Conservation (phyloP, 2,797 vertebrate genomes). For the Hyperoplus immaculatus region DNA sequence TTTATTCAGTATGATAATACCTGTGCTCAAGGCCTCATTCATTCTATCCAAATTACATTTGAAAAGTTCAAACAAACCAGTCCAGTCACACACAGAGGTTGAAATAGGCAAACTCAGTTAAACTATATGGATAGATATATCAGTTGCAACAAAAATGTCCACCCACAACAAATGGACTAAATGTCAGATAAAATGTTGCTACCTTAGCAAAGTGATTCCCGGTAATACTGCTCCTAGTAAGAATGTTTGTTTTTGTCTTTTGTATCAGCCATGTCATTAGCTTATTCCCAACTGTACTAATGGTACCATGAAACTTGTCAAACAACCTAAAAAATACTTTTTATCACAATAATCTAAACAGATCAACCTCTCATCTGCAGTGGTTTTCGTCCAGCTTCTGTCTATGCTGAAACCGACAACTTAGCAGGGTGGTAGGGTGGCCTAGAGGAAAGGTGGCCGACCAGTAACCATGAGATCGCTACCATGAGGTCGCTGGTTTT, state of each 20-base stretch:
- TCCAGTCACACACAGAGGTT: neutral
- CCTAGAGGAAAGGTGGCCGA: too few relatives aligned
- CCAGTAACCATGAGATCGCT: too few relatives aligned
- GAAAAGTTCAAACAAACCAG: neutral
- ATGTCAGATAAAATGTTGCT: neutral
- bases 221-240: neutral
- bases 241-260: too few relatives aligned
- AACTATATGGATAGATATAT: too few relatives aligned
- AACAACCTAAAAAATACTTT: neutral
- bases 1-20: neutral
- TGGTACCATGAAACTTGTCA: neutral
- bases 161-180: neutral
- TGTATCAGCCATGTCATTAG: too few relatives aligned
- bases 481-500: too few relatives aligned
- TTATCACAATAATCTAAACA: neutral
- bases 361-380: neutral
- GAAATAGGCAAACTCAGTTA: too few relatives aligned
- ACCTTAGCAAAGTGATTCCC: too few relatives aligned
- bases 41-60: neutral
- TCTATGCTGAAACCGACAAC: neutral
- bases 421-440: too few relatives aligned
- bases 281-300: too few relatives aligned
- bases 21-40: neutral
- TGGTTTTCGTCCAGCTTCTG: neutral
- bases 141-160: neutral